Base-by-base conservation (phyloP, 2,888 invertebrate genomes). In the Liopterus haemorrhoidalis region DNA sequence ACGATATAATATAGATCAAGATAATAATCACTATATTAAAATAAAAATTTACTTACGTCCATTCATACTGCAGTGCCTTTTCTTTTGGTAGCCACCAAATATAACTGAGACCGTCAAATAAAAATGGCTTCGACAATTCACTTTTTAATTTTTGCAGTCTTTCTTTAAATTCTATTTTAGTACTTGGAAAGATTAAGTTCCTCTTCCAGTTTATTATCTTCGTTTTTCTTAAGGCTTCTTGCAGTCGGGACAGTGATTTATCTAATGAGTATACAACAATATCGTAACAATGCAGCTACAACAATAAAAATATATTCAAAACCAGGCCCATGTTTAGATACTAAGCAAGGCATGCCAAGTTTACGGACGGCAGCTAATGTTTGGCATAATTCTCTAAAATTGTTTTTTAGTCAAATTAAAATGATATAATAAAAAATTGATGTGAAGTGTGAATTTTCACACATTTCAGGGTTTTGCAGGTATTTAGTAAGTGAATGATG, bases 221-320 rank as follows among this genome's bases (percentile, higher is more conserved):
- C 6, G 41, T 46, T 30, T 46, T 31, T 21, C 36, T 35, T 6
- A 46, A 20, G 9, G 21, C 11, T 18, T 30, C 31, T 36, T 46
- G 32, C 21, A 46, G 36, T 14, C 30, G 12, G 30, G 28, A 36
- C 16, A 41, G 24, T 3, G 25, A 30, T 25, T 27, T 22, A 18
- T 46, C 41, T 25, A 41, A 19, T 8, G 41, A 41, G 31, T 31
- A 46, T 18, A 41, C 35, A 12, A 41, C 19, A 24, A 46, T 19
- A 32, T 46, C 41, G 19, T 46, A 46, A 24, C 41, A 46, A 25
- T 32, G 5, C 37, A 41, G 25, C 46, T 46, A 37, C 30, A 41
- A 46, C 16, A 35, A 39, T 28, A 16, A n/a, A 25, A 25, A n/a
- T n/a, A 2, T n/a, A 25, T n/a, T 25, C 9, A 25, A 3, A n/a